These are phyloP conservation scores for Drosophila putrida DNA, from an alignment of 2,888 invertebrate species.

Conservation along the genomic window DNA sequence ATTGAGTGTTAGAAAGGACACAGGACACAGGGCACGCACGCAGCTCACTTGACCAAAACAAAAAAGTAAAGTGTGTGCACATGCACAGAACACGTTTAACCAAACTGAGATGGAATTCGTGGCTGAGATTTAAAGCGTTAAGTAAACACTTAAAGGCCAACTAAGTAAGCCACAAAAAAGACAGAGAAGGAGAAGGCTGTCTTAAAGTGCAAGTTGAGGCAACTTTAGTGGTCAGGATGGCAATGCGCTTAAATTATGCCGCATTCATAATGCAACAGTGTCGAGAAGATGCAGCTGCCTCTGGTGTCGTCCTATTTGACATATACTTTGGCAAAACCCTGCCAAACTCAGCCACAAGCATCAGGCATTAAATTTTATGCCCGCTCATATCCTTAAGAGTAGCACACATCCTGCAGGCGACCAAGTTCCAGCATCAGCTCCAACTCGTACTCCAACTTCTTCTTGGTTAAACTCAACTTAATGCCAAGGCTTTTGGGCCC, in stretches of 20 bases:
- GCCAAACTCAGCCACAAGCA: conserved; percentile 50
- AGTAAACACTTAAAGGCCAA: conserved; percentile 42
- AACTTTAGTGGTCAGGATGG: conserved; percentile 32
- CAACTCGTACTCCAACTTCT: conserved; percentile 27
- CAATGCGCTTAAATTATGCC: conserved; percentile 78
- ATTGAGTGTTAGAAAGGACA: conserved; percentile 64
- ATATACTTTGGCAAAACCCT: conserved; percentile 59
- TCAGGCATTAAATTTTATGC: conserved; percentile 77
- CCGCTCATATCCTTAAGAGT: conserved; percentile 63
- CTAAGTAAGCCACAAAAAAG: conserved; percentile 14
- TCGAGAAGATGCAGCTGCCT: conserved; percentile 30
- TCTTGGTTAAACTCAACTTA: conserved; percentile 60
- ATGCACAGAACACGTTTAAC: conserved; percentile 10
- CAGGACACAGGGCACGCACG: conserved; percentile 66
- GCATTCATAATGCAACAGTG: conserved; percentile 81
- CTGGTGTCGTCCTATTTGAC: conserved; percentile 60
- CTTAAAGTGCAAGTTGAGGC: conserved; percentile 31
- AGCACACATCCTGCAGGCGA: conserved; percentile 46
- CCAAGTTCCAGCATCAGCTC: conserved; percentile 1
- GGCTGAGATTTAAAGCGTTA: conserved; percentile 47
- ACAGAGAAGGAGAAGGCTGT: background rate
- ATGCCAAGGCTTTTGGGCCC: conserved; percentile 77
- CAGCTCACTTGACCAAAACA: conserved; percentile 55
- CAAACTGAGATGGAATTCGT: conserved; percentile 3
- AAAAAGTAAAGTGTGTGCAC: conserved; percentile 5